Conservation (phyloP, 2,888 invertebrate species). For the Xanthia icteritia region DNA sequence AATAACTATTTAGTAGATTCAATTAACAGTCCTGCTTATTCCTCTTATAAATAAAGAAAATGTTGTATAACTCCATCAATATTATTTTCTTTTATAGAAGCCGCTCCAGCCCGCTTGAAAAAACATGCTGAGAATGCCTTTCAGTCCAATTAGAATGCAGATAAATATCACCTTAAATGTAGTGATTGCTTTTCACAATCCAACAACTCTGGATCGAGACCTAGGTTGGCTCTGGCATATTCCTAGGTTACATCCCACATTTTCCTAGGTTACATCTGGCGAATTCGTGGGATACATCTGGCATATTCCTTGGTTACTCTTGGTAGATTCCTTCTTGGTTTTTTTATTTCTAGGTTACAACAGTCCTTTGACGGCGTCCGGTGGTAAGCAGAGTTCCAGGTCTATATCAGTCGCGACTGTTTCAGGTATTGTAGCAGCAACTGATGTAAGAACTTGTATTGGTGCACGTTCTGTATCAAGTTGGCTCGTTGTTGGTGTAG, state of each 20-base stretch:
- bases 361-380: not conserved
- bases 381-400: not conserved
- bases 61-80: not conserved
- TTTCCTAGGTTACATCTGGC: not conserved
- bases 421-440: slow-evolving; percentile 96
- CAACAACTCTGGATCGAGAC: not conserved
- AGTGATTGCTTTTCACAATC: not conserved
- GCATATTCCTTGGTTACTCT: not conserved
- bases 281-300: not conserved
- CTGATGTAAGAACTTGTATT: slow-evolving; percentile 97
- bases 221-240: not conserved
- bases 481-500: slow-evolving; percentile 97
- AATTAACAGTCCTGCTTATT: slow-evolving; percentile 10
- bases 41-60: slow-evolving; percentile 2
- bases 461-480: slow-evolving; percentile 96
- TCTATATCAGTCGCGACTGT: slow-evolving; percentile 95
- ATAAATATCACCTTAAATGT: slow-evolving; percentile 7
- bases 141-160: slow-evolving; percentile 1
- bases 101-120: too few relatives aligned
- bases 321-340: not conserved
- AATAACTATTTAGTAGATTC: slow-evolving; percentile 42
- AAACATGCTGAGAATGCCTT: not conserved
- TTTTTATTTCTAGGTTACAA: too few relatives aligned
- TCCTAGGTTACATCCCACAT: too few relatives aligned
- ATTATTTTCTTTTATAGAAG: not conserved